Evolutionary conservation across 2,888 invertebrate genomes (phyloP).

Genomic region (Cheilosia pagana): DNA sequence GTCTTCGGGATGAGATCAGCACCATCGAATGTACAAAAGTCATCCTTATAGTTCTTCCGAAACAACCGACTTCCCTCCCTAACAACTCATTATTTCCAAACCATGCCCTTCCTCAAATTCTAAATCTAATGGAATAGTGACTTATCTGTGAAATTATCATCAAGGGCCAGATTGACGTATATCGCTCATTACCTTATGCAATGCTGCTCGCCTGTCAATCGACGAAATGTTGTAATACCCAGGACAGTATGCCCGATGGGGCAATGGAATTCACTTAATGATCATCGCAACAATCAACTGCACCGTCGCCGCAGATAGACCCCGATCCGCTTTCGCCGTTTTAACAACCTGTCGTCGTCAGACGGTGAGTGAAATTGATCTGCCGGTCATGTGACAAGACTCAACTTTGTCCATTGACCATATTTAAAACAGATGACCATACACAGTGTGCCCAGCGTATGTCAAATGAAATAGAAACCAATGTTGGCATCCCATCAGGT

Average conservation of each 20-base stretch:
- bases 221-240: slow-evolving; percentile 27
- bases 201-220: slow-evolving; percentile 47
- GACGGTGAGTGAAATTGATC: slow-evolving; percentile 70
- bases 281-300: slow-evolving; percentile 39
- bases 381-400: slow-evolving; percentile 66
- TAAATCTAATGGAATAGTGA: not conserved
- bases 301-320: not conserved
- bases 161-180: not conserved
- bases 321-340: slow-evolving; percentile 52
- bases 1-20: too few relatives aligned
- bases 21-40: too few relatives aligned
- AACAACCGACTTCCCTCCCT: too few relatives aligned
- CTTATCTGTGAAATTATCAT: not conserved
- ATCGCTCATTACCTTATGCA: slow-evolving; percentile 59
- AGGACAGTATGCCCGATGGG: slow-evolving; percentile 40
- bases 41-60: too few relatives aligned
- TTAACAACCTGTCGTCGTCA: slow-evolving; percentile 68
- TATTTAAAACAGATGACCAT: slow-evolving; percentile 71
- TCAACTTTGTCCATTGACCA: slow-evolving; percentile 69
- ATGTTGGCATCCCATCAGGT: slow-evolving; percentile 39
- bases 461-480: slow-evolving; percentile 71
- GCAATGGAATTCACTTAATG: slow-evolving; percentile 68
- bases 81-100: too few relatives aligned
- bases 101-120: too few relatives aligned
- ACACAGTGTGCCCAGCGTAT: slow-evolving; percentile 41